Evolutionary conservation across 2,888 invertebrate genomes (phyloP), one percentile per base, ranked within the genome.

Genomic region (Artemia sinica): DNA sequence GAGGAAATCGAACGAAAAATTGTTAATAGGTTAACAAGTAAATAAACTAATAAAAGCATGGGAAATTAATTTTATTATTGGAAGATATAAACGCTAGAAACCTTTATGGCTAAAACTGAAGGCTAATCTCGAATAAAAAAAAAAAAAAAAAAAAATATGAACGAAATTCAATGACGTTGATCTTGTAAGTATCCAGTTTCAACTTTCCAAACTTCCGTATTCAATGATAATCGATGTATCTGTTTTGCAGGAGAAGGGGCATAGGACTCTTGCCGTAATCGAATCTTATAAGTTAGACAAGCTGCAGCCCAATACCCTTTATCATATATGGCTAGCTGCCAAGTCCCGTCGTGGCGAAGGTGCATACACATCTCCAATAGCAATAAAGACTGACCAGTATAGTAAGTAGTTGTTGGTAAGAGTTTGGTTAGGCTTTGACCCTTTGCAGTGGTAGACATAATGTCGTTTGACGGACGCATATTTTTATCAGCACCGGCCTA

Each of bases 271-370:
- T 76, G 86, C 87, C 50, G 87, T 88, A 73, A 84, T 86, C 28
- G 90, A 91, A 78, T 85, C 86, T 49, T 94, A 91, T 82, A 89
- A 88, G 41, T 83, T 97, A 74, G 88, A 87, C 74, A 89, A 89
- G 69, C 84, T 98, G 66, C 92, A 93, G 78, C 96, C 97, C 50
- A 91, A 95, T 82, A 96, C 95, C 12, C 80, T 92, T 74, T 98
- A 97, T 83, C 92, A 91, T 81, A 89, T 97, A 75, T 94, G 95
- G 90, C 81, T 98, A 74, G 93, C 95, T 13, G 97, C 96, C 70
- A 84, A 91, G 73, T 94, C 93, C 14, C 88, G 89, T 75, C 82
- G 89, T 72, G 97, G 96, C 12, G 95, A 93, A 79, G 96, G 96
- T 14, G 94, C 94, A 50, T 91, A 92, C 69, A 95, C 95, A 14